Evolutionary conservation across 2,888 invertebrate species (phyloP).

Genomic region (Sarcophaga rosellei): DNA sequence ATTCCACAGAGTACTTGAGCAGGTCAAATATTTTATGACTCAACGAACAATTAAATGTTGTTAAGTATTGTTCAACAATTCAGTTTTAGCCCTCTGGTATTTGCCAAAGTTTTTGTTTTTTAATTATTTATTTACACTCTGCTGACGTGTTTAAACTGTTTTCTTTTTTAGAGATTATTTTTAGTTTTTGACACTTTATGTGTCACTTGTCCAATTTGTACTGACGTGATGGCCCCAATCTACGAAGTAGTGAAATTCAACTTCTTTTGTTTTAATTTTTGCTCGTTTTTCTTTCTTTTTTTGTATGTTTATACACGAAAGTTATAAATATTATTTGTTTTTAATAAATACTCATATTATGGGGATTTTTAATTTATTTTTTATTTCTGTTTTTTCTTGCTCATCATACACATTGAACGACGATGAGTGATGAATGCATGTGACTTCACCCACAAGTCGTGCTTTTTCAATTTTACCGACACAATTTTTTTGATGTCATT

Average conservation of each 20-base stretch:
- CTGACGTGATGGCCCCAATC: too few species aligned
- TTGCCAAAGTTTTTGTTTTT: constrained; percentile 43
- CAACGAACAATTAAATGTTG: constrained; percentile 64
- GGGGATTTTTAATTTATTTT: constrained; percentile 34
- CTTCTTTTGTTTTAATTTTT: constrained; percentile 38
- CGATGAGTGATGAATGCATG: background rate
- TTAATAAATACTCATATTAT: constrained; percentile 37
- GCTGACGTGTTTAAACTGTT: constrained; percentile 43
- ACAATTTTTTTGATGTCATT: background rate
- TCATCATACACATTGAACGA: background rate
- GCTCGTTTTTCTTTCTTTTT: background rate
- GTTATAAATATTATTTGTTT: constrained; percentile 44
- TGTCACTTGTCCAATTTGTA: constrained; percentile 56
- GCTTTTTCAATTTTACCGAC: constrained; percentile 1
- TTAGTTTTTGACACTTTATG: constrained; percentile 55
- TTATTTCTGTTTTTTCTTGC: background rate
- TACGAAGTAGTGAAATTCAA: too few species aligned
- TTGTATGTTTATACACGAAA: constrained; percentile 12
- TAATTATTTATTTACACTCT: constrained; percentile 46
- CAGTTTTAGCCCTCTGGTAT: constrained; percentile 24
- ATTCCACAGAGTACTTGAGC: too few species aligned
- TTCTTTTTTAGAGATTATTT: background rate
- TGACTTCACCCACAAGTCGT: constrained; percentile 13
- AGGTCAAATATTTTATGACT: constrained; percentile 48
- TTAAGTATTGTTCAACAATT: constrained; percentile 62